Conservation (phyloP, 2,888 invertebrate genomes). For the Mythimna albipuncta region DNA sequence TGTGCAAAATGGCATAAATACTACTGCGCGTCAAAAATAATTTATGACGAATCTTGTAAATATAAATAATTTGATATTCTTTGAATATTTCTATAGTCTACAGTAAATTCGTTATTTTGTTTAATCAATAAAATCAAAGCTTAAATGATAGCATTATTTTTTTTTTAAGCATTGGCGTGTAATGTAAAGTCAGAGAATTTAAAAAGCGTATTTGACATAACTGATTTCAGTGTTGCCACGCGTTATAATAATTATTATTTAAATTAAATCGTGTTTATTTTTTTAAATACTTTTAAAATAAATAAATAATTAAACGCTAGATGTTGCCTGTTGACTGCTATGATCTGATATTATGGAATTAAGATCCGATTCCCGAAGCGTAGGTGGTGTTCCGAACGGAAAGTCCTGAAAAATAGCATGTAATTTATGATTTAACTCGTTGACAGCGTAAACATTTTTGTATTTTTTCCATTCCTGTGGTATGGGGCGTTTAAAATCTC, state of each 20-base stretch:
- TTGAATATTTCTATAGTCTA: background rate
- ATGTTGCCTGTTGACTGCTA: slow-evolving; percentile 89
- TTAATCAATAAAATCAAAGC: slow-evolving; percentile 12
- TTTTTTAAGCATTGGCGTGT: background rate
- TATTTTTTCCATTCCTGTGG: too few species aligned
- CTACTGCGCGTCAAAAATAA: background rate
- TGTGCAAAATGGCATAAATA: slow-evolving; percentile 14
- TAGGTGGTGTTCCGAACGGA: slow-evolving; percentile 87
- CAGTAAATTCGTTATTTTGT: background rate
- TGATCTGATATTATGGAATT: slow-evolving; percentile 87
- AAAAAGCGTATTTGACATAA: slow-evolving; percentile 12
- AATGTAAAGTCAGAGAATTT: background rate
- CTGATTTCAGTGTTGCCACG: slow-evolving; percentile 9
- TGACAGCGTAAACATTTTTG: too few species aligned
- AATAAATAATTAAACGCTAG: slow-evolving; percentile 80
- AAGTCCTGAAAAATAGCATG: slow-evolving; percentile 81
- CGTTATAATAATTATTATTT: background rate
- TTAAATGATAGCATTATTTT: background rate
- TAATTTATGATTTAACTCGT: background rate
- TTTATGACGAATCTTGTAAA: background rate
- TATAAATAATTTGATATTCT: background rate
- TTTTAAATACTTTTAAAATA: slow-evolving; percentile 2
- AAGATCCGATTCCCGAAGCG: slow-evolving; percentile 85
- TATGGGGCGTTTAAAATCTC: too few species aligned
- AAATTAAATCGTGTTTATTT: slow-evolving; percentile 7